These are phyloP conservation scores for Bovichtus variegatus DNA, from an alignment of 2,797 vertebrate species.

Conservation along the genomic window DNA sequence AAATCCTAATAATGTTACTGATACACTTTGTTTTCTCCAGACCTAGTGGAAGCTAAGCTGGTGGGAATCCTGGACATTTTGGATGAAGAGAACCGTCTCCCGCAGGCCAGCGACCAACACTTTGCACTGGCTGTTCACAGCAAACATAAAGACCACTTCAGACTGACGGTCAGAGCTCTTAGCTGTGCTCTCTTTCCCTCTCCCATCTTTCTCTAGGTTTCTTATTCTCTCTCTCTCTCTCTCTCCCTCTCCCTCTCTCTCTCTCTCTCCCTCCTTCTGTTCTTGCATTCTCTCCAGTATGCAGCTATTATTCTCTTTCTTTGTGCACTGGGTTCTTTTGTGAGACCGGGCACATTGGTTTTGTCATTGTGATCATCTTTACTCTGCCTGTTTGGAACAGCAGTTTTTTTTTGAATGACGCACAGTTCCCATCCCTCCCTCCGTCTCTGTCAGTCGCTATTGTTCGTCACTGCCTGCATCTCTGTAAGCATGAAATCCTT, in stretches of 20 bases:
- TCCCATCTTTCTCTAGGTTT: not conserved
- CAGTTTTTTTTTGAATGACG: conserved; percentile 49
- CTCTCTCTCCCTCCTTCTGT: conserved; percentile 9
- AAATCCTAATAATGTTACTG: conserved; percentile 15
- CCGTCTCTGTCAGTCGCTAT: conserved; percentile 45
- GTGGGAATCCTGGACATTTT: conserved; percentile 96
- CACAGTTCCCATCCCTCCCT: conserved; percentile 32
- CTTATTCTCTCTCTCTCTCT: conserved; percentile 5
- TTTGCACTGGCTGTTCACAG: conserved; percentile 93
- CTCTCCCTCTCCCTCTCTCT: not conserved
- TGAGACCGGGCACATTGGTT: conserved; percentile 15
- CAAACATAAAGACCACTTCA: conserved; percentile 98
- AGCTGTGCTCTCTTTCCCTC: not conserved
- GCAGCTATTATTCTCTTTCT: conserved; percentile 37
- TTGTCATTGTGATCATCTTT: conserved; percentile 46
- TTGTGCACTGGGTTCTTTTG: conserved; percentile 28
- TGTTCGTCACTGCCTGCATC: conserved; percentile 53
- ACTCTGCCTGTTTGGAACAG: conserved; percentile 14
- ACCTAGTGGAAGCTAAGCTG: conserved; percentile 96
- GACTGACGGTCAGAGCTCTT: conserved; percentile 90
- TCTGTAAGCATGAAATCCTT: conserved; percentile 71
- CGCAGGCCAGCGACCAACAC: conserved; percentile 96
- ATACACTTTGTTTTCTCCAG: conserved; percentile 76
- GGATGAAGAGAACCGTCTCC: conserved; percentile 98
- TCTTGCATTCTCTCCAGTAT: conserved; percentile 4